Percentiles rank a stretch among this genome's conserved stretches.
phyloP scores from a whole-genome alignment of 2,113 vertebrate species.

The Sphaerodactylus townsendi region DNA sequence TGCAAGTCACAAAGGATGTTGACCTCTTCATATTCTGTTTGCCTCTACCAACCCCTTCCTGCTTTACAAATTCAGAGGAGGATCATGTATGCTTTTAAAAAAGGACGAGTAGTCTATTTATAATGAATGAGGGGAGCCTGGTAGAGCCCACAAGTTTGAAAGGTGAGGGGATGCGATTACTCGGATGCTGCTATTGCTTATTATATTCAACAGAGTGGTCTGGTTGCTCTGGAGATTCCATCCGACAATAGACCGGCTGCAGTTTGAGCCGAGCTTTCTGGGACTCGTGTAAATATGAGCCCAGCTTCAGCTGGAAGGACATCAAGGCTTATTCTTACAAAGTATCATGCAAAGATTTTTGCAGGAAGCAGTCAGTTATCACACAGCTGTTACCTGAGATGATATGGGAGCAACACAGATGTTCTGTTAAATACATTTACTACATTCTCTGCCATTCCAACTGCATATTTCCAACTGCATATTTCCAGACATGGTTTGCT shows the following conservation, averaged over 20 bases:
- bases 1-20: background rate
- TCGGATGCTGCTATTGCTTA: constrained; percentile 5
- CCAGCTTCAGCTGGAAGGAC: too few relatives aligned
- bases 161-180: background rate
- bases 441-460: too few relatives aligned
- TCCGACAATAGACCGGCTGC: background rate
- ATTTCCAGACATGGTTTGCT: too few relatives aligned
- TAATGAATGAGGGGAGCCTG: background rate
- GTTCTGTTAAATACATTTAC: background rate
- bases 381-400: background rate
- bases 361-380: background rate
- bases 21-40: background rate
- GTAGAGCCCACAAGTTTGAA: background rate
- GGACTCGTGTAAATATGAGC: background rate
- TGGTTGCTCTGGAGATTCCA: constrained; percentile 24
- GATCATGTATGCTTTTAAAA: constrained; percentile 4
- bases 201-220: constrained; percentile 32
- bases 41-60: background rate
- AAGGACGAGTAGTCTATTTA: constrained; percentile 8
- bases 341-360: background rate
- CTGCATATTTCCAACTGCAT: too few relatives aligned
- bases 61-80: background rate
- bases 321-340: background rate
- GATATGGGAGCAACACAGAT: background rate
- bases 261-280: background rate